Conservation (phyloP, 2,797 vertebrate species). For the Eulemur mongoz region DNA sequence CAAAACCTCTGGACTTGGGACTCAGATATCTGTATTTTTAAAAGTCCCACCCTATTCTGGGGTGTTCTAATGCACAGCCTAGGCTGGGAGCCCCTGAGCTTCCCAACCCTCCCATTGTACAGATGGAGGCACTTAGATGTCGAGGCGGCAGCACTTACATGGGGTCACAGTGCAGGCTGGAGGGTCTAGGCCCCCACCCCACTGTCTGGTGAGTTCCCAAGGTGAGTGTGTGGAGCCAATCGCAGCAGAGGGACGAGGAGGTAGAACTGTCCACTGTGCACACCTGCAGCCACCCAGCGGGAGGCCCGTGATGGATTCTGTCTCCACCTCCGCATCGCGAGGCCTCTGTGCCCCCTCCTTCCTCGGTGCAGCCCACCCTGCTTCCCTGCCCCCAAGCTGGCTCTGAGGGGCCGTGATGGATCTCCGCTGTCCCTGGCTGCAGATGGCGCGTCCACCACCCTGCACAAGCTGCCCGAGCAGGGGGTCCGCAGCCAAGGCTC, state of each 20-base stretch:
- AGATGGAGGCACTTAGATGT: background rate
- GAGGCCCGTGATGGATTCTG: accelerated
- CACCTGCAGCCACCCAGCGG: background rate
- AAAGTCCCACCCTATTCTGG: background rate
- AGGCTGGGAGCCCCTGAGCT: background rate
- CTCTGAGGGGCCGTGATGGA: background rate
- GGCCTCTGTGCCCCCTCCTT: background rate
- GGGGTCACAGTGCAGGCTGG: background rate
- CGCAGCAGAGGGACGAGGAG: accelerated
- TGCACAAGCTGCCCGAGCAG: background rate
- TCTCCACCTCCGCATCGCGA: accelerated
- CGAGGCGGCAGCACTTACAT: accelerated
- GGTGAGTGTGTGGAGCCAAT: accelerated
- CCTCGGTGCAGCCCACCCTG: accelerated
- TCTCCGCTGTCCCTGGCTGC: background rate
- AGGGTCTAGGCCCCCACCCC: background rate
- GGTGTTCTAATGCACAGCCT: background rate
- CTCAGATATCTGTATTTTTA: background rate
- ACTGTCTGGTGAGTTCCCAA: background rate
- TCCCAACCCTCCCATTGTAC: background rate
- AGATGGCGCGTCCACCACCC: accelerated
- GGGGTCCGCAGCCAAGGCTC: accelerated
- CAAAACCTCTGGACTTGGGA: background rate
- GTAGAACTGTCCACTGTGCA: too few species aligned
- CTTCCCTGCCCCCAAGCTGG: background rate